phyloP scores from a whole-genome alignment of 2,797 vertebrate species.

The Leptatherina wallacei region DNA sequence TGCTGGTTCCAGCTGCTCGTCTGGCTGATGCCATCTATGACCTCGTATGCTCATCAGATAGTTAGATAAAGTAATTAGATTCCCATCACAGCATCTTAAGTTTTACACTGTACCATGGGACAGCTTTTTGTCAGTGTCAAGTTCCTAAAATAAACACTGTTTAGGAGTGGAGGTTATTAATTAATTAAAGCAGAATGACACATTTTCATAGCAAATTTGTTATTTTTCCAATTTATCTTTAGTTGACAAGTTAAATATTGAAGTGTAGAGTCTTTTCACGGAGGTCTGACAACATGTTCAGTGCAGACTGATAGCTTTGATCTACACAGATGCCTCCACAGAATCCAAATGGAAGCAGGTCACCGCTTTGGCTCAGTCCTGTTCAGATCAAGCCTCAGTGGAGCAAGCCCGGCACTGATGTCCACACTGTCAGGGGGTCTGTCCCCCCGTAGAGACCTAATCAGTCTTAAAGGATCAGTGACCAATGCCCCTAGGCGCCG shows the following conservation, averaged over 20 bases:
- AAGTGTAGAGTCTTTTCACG: conserved; percentile 25
- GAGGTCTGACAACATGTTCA: conserved; percentile 25
- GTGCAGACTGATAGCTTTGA: conserved; percentile 47
- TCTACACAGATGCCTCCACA: conserved; percentile 53
- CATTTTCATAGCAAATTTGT: not conserved
- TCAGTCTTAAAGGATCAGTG: conserved; percentile 81
- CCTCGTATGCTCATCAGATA: conserved; percentile 47
- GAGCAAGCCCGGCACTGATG: conserved; percentile 77
- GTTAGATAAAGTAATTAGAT: conserved; percentile 67
- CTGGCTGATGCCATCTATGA: conserved; percentile 58
- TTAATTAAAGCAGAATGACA: conserved; percentile 14
- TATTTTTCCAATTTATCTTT: conserved; percentile 13
- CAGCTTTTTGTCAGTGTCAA: conserved; percentile 10
- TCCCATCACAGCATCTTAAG: conserved; percentile 49
- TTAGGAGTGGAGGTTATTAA: conserved; percentile 12
- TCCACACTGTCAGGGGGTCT: conserved; percentile 73
- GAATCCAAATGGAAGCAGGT: conserved; percentile 78
- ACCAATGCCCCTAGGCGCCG: conserved; percentile 65
- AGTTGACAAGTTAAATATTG: conserved; percentile 10
- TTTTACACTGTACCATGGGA: conserved; percentile 45
- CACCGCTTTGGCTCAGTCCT: conserved; percentile 69
- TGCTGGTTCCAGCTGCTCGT: conserved; percentile 46
- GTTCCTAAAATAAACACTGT: not conserved
- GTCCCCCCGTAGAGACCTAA: conserved; percentile 75
- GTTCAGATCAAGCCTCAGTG: conserved; percentile 72